These are phyloP conservation scores for Syngnathus scovelli DNA, from an alignment of 2,113 vertebrate species.

Conservation along the genomic window DNA sequence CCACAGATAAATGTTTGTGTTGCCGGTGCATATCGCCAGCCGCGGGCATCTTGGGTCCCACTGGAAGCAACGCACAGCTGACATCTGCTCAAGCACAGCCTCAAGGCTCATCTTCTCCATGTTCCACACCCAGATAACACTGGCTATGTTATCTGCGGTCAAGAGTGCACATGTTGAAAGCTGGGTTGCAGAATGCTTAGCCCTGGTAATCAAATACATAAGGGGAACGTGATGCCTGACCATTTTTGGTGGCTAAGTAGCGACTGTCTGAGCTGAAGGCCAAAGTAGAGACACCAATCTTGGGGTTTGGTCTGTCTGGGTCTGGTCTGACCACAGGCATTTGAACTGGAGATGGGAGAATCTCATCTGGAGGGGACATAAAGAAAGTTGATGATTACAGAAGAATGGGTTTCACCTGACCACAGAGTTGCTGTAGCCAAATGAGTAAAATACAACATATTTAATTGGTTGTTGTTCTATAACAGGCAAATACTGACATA, in stretches of 20 bases:
- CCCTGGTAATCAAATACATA: neutral
- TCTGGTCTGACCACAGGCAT: slow-evolving; percentile 81
- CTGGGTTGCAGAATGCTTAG: neutral
- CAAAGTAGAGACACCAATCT: slow-evolving; percentile 82
- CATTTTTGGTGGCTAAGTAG: slow-evolving; percentile 89
- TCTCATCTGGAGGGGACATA: slow-evolving; percentile 74
- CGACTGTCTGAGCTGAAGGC: slow-evolving; percentile 89
- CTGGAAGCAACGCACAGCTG: slow-evolving; percentile 77
- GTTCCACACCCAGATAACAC: slow-evolving; percentile 89
- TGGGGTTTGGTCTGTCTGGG: slow-evolving; percentile 88
- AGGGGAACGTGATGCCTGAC: slow-evolving; percentile 52
- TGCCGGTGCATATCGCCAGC: slow-evolving; percentile 85
- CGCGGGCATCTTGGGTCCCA: slow-evolving; percentile 84
- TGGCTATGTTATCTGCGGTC: slow-evolving; percentile 81
- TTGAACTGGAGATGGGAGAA: slow-evolving; percentile 73
- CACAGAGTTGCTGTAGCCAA: neutral
- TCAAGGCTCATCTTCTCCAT: slow-evolving; percentile 77
- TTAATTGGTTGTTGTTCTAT: neutral
- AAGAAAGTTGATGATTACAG: neutral
- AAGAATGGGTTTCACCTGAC: neutral
- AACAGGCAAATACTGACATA: slow-evolving; percentile 50
- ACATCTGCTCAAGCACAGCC: slow-evolving; percentile 82
- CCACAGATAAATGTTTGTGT: slow-evolving; percentile 83
- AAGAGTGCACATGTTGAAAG: slow-evolving; percentile 11
- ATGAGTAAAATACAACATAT: neutral